Conservation (phyloP, 1,140 invertebrate genomes). For the Panagrolaimus sp. region DNA sequence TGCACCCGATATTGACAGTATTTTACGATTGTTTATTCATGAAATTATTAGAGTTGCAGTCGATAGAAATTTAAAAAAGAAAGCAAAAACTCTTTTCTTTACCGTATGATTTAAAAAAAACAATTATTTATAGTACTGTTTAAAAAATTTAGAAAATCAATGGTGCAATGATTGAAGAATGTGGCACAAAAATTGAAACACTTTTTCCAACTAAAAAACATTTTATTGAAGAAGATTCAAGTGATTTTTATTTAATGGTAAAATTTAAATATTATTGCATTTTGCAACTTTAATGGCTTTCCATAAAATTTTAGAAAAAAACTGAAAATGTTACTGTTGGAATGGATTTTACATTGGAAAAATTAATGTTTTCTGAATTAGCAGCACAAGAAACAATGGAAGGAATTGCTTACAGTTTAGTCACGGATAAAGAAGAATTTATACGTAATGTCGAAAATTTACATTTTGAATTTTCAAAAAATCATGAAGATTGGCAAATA, state of each 20-base stretch:
- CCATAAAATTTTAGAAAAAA: slow-evolving; percentile 27
- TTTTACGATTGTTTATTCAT: slow-evolving; percentile 29
- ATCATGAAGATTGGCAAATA: slow-evolving; percentile 30
- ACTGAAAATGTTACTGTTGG: neutral
- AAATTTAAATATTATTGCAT: too few species aligned
- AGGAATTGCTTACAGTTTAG: slow-evolving; percentile 23
- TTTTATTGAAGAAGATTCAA: slow-evolving; percentile 20
- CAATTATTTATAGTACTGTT: too few species aligned
- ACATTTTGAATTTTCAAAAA: slow-evolving; percentile 35
- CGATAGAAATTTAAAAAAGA: slow-evolving; percentile 18
- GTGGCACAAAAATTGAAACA: slow-evolving; percentile 23
- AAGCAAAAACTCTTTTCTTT: slow-evolving; percentile 21
- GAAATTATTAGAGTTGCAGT: slow-evolving; percentile 26
- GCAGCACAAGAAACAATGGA: slow-evolving; percentile 31
- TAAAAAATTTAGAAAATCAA: slow-evolving; percentile 24
- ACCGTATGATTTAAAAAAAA: neutral
- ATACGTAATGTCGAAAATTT: slow-evolving; percentile 29
- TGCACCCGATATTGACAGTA: slow-evolving; percentile 32
- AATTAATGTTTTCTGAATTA: slow-evolving; percentile 30
- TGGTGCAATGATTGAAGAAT: slow-evolving; percentile 23
- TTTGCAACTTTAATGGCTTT: too few species aligned
- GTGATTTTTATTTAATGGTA: slow-evolving; percentile 20
- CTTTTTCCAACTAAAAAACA: slow-evolving; percentile 24
- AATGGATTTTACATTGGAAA: slow-evolving; percentile 25
- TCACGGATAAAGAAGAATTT: slow-evolving; percentile 21